Base-by-base conservation (phyloP, 1,140 invertebrate species). In the Lutraria rhynchaena region DNA sequence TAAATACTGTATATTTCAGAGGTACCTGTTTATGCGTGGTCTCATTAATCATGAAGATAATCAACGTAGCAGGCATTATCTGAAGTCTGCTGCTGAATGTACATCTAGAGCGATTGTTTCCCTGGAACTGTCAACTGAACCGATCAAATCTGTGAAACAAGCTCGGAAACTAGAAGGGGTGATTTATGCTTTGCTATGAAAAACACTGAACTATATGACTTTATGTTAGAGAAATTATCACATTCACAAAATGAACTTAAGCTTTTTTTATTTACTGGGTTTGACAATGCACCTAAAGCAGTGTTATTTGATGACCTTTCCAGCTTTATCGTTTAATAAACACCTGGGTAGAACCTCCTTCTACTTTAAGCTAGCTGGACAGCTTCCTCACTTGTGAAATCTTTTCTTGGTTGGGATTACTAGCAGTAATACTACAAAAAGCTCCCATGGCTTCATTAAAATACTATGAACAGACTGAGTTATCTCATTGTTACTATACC, bases 61-160 rank as follows among this genome's bases (percentile, higher is more conserved):
- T 41, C 85, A 87, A 60, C 80, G 87, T 31, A 58, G 73, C 29
- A 63, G 60, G 17, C 80, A 85, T 76, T 88, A 84, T 44, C 51
- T 88, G 31, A 88, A 88, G 60, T 88, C 87, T 15, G 84, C 87
- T 15, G 87, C 86, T 69, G 87, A 88, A 55, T 88, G 87, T 35
- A 88, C 87, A 46, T 88, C 87, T 55, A 77, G 80, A 49, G 87
- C 87, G 11, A 84, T 88, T 53, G 86, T 87, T n/a, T 86, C 87
- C 11, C 37, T 88, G 19, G 87, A 88, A 49, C 65, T 87, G 2
- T 67, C 58, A n/a, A 61, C 78, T 3, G 61, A 77, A 24, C 78
- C 77, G 24, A 63, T 88, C 51, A 87, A 82, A 69, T 83, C 87
- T 46, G 78, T 84, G 13, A 73, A 84, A 29, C 86, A 88, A 33